These are phyloP conservation scores for Aphodius granarius DNA, from an alignment of 2,888 invertebrate genomes.

Conservation along the genomic window DNA sequence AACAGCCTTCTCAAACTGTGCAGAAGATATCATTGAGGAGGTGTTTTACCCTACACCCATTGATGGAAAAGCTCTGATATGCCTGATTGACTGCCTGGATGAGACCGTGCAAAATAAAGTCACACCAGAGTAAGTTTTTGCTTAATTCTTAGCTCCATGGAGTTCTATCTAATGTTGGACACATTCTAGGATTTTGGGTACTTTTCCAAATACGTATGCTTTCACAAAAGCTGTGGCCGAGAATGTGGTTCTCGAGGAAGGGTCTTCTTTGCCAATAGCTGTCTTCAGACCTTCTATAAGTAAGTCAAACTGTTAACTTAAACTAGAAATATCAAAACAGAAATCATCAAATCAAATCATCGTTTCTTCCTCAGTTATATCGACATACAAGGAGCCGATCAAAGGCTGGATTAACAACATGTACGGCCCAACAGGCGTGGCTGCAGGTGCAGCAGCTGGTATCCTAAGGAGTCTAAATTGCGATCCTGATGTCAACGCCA, in stretches of 20 bases:
- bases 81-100: conserved; percentile 56
- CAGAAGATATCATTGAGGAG: conserved; percentile 39
- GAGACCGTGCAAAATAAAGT: conserved; percentile 58
- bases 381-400: conserved; percentile 73
- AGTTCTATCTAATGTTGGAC: background rate
- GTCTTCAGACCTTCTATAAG: conserved; percentile 70
- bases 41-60: conserved; percentile 57
- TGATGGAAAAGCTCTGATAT: conserved; percentile 56
- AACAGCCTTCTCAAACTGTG: conserved; percentile 41
- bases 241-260: conserved; percentile 58
- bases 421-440: conserved; percentile 83
- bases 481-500: conserved; percentile 57
- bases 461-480: conserved; percentile 63
- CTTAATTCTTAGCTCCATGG: background rate
- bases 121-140: conserved; percentile 59
- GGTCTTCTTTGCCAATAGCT: conserved; percentile 60
- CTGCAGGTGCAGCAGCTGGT: conserved; percentile 68
- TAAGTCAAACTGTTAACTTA: conserved; percentile 30
- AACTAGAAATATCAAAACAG: background rate
- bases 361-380: conserved; percentile 55
- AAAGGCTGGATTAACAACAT: conserved; percentile 90
- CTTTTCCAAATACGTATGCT: conserved; percentile 73
- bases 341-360: background rate
- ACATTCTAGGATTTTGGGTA: conserved; percentile 53
- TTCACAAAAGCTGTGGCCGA: conserved; percentile 75